These are phyloP conservation scores for Amitus sp. DNA, from an alignment of 2,888 invertebrate genomes.

Conservation along the genomic window DNA sequence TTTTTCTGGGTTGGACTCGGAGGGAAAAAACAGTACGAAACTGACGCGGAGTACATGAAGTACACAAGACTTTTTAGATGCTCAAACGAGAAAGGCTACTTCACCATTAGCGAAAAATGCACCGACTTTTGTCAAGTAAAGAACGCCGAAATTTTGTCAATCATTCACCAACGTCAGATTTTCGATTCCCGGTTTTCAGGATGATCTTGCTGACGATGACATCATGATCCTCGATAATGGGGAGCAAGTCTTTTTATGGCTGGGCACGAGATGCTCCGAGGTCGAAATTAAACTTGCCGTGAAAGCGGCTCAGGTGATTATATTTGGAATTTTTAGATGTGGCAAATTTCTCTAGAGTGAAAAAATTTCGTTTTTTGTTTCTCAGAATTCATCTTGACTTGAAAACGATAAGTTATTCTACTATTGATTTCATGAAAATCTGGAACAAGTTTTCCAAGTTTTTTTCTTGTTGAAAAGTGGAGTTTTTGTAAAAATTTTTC, in stretches of 20 bases:
- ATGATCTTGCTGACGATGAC: conserved; percentile 98
- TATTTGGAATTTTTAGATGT: no score
- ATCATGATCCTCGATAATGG: conserved; percentile 99
- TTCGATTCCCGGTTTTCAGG: conserved; percentile 68
- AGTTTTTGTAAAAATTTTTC: no score
- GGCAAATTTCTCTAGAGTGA: no score
- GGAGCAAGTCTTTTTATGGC: conserved; percentile 97
- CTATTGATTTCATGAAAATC: no score
- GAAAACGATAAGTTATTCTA: no score
- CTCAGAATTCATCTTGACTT: no score
- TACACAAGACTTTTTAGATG: conserved; percentile 95
- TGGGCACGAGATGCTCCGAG: conserved; percentile 96
- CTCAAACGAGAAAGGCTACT: conserved; percentile 99
- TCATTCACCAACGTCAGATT: no score
- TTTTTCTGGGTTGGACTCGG: conserved; percentile 98
- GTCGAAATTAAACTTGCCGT: conserved; percentile 99
- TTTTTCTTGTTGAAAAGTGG: no score
- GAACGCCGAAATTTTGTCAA: no score
- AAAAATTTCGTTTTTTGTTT: no score
- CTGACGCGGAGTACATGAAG: conserved; percentile 90
- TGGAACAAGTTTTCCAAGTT: no score
- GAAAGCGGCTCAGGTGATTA: conserved; percentile 96
- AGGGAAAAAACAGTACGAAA: conserved; percentile 89
- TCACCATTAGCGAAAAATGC: conserved; percentile 98
- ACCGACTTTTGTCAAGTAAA: conserved; percentile 94